Conservation (phyloP, 2,888 invertebrate species). For the Cerceris rybyensis region DNA sequence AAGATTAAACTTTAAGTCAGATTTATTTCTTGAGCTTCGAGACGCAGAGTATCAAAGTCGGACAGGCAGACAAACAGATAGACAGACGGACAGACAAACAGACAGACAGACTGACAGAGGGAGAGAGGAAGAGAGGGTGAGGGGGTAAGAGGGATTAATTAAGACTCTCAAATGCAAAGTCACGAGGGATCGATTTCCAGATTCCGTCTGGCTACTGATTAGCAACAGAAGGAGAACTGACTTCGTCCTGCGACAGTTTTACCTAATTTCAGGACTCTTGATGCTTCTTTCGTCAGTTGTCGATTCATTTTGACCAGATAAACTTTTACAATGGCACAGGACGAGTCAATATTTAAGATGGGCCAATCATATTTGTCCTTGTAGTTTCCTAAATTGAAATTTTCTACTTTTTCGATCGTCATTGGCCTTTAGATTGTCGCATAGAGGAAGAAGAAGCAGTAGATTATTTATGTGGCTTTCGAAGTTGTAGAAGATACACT, state of each 20-base stretch:
- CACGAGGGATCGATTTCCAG: constrained; percentile 16
- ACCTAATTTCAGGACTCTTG: background rate
- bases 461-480: too few species aligned
- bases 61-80: background rate
- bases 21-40: background rate
- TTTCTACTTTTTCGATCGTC: too few species aligned
- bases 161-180: constrained; percentile 20
- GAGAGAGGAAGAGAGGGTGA: constrained; percentile 1
- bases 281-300: constrained; percentile 7
- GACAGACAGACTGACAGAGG: background rate
- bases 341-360: background rate
- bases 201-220: constrained; percentile 27
- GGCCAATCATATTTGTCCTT: too few species aligned
- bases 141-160: constrained; percentile 20
- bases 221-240: constrained; percentile 2
- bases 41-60: constrained; percentile 1
- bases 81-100: background rate
- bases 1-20: constrained; percentile 1
- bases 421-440: too few species aligned
- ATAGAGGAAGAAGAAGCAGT: too few species aligned
- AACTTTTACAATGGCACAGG: background rate
- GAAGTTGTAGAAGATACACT: too few species aligned
- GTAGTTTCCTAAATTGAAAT: too few species aligned
- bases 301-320: background rate
- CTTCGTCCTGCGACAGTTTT: constrained; percentile 2